Percentiles rank a stretch among this genome's conserved stretches.
phyloP scores from a whole-genome alignment of 2,888 invertebrate genomes.

The Troides oblongomaculatus region DNA sequence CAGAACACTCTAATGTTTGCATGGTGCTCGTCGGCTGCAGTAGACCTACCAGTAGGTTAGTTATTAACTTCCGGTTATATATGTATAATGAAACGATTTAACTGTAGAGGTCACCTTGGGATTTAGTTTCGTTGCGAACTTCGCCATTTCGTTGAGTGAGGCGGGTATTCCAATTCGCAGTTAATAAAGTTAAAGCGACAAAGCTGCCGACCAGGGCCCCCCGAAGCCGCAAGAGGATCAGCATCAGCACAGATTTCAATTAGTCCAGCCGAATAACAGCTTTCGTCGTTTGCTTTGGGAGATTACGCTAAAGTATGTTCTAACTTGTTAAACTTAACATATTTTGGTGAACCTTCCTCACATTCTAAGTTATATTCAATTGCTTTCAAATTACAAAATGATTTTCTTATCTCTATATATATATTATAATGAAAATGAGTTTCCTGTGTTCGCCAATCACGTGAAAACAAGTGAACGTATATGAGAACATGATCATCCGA shows the following conservation, averaged over 20 bases:
- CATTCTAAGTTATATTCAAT: background rate
- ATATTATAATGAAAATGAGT: too few species aligned
- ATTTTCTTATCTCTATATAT: too few species aligned
- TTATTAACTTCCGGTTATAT: background rate
- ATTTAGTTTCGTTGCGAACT: conserved; percentile 7
- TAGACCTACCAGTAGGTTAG: too few species aligned
- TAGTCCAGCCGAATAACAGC: conserved; percentile 5
- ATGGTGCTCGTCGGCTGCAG: too few species aligned
- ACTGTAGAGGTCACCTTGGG: conserved; percentile 6
- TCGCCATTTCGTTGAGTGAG: background rate
- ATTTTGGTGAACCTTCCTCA: background rate
- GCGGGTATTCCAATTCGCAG: conserved; percentile 9
- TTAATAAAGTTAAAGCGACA: conserved; percentile 15
- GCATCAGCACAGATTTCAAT: conserved; percentile 7
- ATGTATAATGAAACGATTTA: conserved; percentile 1
- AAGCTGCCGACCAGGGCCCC: conserved; percentile 3
- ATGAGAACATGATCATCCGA: too few species aligned
- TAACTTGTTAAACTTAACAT: background rate
- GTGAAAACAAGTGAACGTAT: too few species aligned
- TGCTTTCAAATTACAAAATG: too few species aligned
- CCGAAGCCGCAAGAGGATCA: conserved; percentile 3
- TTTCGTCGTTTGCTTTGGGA: background rate
- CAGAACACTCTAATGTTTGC: too few species aligned
- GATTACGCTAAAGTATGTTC: background rate
- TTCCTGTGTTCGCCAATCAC: too few species aligned